A percentile compares a stretch with the other conserved stretches of the same genome.
phyloP scores from a whole-genome alignment of 2,113 vertebrate genomes.

The Oryzias celebensis region DNA sequence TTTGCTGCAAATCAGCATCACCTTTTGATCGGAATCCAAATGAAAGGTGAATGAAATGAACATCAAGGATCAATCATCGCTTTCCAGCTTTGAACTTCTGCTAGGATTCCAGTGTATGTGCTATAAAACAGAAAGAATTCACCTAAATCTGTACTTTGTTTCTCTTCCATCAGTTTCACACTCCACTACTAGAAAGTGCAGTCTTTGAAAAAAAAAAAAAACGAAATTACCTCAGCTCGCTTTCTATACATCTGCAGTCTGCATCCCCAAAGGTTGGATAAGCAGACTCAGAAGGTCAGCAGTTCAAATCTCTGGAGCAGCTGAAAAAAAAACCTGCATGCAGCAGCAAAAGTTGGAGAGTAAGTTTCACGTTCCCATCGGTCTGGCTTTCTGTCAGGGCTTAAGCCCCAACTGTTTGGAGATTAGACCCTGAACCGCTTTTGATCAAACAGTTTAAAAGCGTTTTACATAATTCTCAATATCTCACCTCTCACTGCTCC shows the following conservation, averaged over 20 bases:
- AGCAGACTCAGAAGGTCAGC: conserved; percentile 39
- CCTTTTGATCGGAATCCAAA: no score
- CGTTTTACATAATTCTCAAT: conserved; percentile 43
- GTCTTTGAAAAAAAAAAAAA: not conserved
- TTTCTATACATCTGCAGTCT: conserved; percentile 20
- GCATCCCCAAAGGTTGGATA: conserved; percentile 19
- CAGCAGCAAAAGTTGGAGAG: conserved; percentile 14
- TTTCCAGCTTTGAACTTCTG: no score
- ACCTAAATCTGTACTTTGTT: no score
- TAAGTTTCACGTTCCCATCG: conserved; percentile 35
- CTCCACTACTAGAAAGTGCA: no score
- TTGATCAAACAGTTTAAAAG: conserved; percentile 45
- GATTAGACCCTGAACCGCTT: conserved; percentile 43
- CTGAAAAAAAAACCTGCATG: conserved; percentile 6
- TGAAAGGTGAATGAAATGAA: no score
- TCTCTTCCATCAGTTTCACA: no score
- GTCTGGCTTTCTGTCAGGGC: conserved; percentile 40
- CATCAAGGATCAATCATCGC: no score
- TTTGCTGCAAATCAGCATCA: no score
- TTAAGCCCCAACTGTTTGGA: conserved; percentile 38
- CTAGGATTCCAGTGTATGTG: no score
- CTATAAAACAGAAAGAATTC: no score
- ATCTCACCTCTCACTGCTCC: conserved; percentile 21
- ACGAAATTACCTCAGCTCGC: not conserved
- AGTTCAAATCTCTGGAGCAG: conserved; percentile 28